Conservation (phyloP, 2,113 vertebrate genomes). For the Phalacrocorax pelagicus region DNA sequence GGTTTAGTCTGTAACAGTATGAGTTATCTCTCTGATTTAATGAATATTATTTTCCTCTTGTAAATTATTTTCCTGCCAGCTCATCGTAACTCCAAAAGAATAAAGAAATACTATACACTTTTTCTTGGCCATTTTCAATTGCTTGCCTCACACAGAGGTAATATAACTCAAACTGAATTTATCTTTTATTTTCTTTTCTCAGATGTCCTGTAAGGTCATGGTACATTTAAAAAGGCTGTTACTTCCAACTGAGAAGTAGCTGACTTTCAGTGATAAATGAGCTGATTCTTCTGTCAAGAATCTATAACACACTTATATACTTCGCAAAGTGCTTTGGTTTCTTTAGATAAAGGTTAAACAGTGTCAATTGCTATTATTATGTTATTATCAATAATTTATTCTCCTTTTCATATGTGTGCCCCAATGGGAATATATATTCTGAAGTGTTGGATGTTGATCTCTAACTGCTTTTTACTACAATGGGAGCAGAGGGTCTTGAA, state of each 20-base stretch:
- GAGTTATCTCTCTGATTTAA: not conserved
- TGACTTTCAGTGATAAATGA: not conserved
- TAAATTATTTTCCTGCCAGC: not conserved
- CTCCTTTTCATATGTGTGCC: not conserved
- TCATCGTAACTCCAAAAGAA: not conserved
- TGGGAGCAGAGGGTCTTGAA: not conserved
- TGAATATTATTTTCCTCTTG: not conserved
- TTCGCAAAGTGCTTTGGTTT: not conserved
- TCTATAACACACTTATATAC: not conserved
- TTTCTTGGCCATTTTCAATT: not conserved
- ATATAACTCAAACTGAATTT: not conserved
- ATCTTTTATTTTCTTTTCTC: not conserved
- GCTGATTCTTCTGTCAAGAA: not conserved
- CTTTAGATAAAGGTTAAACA: not conserved
- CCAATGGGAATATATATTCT: not conserved
- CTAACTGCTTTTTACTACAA: not conserved
- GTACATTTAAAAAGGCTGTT: not conserved
- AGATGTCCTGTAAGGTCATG: not conserved
- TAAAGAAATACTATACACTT: not conserved
- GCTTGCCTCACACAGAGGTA: not conserved
- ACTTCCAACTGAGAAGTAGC: not conserved
- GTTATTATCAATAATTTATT: not conserved
- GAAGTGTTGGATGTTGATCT: not conserved
- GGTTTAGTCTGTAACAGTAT: not conserved
- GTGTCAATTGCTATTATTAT: not conserved